Percentiles rank a stretch among this genome's conserved stretches.
Conservation (phyloP, 2,888 invertebrate genomes). For the Lepidochitona cinerea region DNA sequence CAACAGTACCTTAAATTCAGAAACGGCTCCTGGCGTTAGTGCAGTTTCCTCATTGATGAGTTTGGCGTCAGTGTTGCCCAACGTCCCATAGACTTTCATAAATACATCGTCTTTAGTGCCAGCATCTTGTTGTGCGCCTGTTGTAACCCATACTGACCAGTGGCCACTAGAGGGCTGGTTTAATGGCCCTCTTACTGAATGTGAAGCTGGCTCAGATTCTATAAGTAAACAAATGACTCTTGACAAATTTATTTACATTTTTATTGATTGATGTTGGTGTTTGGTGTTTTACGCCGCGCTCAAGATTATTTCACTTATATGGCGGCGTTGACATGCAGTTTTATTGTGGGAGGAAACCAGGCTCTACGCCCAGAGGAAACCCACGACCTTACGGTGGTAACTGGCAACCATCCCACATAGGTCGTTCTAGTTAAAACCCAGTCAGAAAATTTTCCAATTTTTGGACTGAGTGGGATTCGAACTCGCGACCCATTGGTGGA, state of each 20-base stretch:
- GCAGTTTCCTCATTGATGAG: slow-evolving; percentile 46
- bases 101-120: slow-evolving; percentile 49
- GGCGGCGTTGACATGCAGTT: too few relatives aligned
- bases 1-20: slow-evolving; percentile 45
- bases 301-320: too few relatives aligned
- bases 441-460: too few relatives aligned
- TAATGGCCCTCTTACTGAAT: not conserved
- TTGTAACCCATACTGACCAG: slow-evolving; percentile 46
- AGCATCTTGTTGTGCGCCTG: slow-evolving; percentile 45
- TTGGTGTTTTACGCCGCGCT: too few relatives aligned
- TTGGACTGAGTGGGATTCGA: too few relatives aligned
- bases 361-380: too few relatives aligned
- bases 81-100: slow-evolving; percentile 60
- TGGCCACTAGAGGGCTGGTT: slow-evolving; percentile 25
- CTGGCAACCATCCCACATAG: too few relatives aligned
- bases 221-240: too few relatives aligned
- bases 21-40: slow-evolving; percentile 46
- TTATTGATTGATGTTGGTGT: not conserved
- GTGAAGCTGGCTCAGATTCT: slow-evolving; percentile 34
- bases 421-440: too few relatives aligned
- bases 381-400: too few relatives aligned
- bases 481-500: too few relatives aligned
- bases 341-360: too few relatives aligned
- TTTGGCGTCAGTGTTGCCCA: slow-evolving; percentile 52
- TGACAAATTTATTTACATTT: slow-evolving; percentile 14